Evolutionary conservation across 2,113 vertebrate species (phyloP).

Genomic region (Phyllopteryx taeniolatus): DNA sequence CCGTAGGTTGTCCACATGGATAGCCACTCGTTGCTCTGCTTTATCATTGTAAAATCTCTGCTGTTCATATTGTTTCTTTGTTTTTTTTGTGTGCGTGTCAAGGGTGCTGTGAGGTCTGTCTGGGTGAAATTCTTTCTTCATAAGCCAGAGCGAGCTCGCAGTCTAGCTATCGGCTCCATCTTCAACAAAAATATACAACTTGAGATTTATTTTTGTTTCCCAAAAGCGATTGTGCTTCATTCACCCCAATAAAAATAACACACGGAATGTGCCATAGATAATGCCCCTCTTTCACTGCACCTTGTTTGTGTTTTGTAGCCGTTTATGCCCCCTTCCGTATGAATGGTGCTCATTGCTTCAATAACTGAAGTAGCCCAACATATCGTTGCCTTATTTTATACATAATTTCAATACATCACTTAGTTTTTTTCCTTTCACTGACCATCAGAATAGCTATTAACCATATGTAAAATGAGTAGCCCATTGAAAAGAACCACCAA

Average conservation of each 20-base stretch:
- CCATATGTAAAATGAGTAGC: conserved; percentile 2
- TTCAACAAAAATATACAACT: conserved; percentile 48
- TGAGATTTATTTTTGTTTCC: conserved; percentile 32
- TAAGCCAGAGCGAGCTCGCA: conserved; percentile 10
- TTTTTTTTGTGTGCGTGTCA: conserved; percentile 50
- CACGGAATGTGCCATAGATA: conserved; percentile 64
- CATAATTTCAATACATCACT: conserved; percentile 46
- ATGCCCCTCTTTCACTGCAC: conserved; percentile 49
- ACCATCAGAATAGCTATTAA: conserved; percentile 1
- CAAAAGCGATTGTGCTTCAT: conserved; percentile 49
- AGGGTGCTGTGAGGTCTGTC: conserved; percentile 29
- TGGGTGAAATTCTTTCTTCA: conserved; percentile 27
- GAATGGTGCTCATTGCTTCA: conserved; percentile 49
- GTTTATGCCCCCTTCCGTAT: conserved; percentile 37
- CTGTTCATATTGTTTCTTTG: conserved; percentile 52
- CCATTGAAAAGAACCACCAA: conserved; percentile 5
- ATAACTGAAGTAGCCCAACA: conserved; percentile 26
- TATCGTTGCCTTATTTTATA: conserved; percentile 49
- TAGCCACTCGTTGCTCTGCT: conserved; percentile 29
- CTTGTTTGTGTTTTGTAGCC: conserved; percentile 42
- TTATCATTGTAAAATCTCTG: conserved; percentile 60
- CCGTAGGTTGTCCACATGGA: background rate
- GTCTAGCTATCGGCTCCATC: conserved; percentile 16
- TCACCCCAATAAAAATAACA: conserved; percentile 57
- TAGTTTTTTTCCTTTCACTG: background rate